Base-by-base conservation (phyloP, 2,888 invertebrate genomes). In the Eupithecia abbreviata region DNA sequence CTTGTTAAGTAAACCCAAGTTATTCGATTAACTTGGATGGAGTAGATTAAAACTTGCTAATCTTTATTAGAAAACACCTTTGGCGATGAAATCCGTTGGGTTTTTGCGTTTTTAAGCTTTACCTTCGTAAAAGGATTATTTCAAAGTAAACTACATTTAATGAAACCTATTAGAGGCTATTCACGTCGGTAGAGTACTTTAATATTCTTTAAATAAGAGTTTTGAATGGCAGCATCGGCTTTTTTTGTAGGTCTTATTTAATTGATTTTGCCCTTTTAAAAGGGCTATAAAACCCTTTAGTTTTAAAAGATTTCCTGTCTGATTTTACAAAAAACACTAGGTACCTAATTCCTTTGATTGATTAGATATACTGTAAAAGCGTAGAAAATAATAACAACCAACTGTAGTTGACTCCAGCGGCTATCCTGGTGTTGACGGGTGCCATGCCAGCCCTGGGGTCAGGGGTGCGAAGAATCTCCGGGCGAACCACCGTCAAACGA, bases 31-130 rank as follows among this genome's bases (percentile, higher is more conserved):
- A 55, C 55, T 51, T 71, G 13, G 15, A 47, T n/a, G 47, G 30
- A 69, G 69, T 30, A 30, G 45, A 69, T 45, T 69, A 69, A 49
- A 66, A 43, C 30, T 71, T 30, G 45, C 72, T 77, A 73, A 78
- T 75, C 75, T 62, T 62, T 71, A 75, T 47, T 75, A 62, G 15
- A 73, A 78, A 78, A 75, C 78, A 78, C 73, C 71, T 75, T 75
- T 68, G 71, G 73, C 49, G 71, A 71, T 73, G 49, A 67, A 58
- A 72, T 51, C 68, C 41, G n/a, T 74, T 68, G 30, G 9, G 66
- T 42, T 65, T 66, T 15, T 10, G 30, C 13, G 45, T 15, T 66
- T 58, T 71, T 12, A 62, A 70, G 62, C 62, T 62, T 18, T 3
- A 18, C 62, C 62, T 71, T 67, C 45, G 67, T 78, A 75, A 75